These are phyloP conservation scores for Melanocharis versteri DNA, from an alignment of 2,113 vertebrate species.

Conservation along the genomic window DNA sequence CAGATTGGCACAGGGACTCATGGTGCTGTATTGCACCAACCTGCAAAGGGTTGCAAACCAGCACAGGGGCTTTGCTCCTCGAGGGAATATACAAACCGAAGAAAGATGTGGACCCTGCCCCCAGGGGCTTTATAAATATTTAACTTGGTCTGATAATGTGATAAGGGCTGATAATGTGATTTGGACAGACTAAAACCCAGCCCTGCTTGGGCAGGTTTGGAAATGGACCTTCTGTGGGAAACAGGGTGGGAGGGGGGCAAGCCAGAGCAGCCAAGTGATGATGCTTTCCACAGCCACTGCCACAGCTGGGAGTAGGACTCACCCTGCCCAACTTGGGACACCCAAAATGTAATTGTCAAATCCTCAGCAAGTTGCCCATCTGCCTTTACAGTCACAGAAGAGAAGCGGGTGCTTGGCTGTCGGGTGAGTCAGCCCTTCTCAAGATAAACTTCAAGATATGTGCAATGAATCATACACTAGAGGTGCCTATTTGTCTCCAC, in stretches of 20 bases:
- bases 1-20: background rate
- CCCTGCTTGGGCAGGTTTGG: background rate
- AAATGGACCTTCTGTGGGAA: background rate
- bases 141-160: conserved; percentile 24
- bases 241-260: background rate
- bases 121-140: conserved; percentile 55
- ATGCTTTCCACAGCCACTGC: background rate
- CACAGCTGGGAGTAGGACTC: background rate
- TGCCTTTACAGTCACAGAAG: background rate
- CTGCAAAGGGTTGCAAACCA: background rate
- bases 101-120: conserved; percentile 15
- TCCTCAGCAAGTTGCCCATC: background rate
- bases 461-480: background rate
- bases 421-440: conserved; percentile 19
- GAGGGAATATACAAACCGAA: background rate
- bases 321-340: background rate
- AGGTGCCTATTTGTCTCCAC: conserved; percentile 45
- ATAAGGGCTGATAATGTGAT: background rate
- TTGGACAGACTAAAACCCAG: background rate
- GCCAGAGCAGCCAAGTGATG: background rate
- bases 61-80: background rate
- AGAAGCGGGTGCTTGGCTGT: background rate
- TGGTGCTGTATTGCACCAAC: background rate
- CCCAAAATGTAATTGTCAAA: background rate
- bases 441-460: conserved; percentile 42